Percentiles rank a stretch among this genome's conserved stretches.
Conservation (phyloP, 2,113 vertebrate genomes). For the Dromaius novaehollandiae region DNA sequence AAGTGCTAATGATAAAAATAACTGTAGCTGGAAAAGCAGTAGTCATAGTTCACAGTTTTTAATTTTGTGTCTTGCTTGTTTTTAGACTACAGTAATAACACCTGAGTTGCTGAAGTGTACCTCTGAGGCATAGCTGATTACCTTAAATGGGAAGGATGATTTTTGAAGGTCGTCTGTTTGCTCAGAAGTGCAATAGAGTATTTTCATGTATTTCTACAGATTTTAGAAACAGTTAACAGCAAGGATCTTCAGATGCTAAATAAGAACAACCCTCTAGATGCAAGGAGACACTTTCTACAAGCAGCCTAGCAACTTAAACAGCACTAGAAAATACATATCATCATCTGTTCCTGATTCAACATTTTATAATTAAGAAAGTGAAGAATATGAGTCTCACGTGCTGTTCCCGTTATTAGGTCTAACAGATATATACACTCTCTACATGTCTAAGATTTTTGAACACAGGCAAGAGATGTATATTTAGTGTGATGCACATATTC, state of each 20-base stretch:
- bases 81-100: not conserved
- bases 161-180: not conserved
- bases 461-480: not conserved
- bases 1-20: not conserved
- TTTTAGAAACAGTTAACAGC: not conserved
- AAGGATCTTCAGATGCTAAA: not conserved
- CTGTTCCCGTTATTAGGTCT: not conserved
- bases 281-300: not conserved
- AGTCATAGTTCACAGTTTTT: not conserved
- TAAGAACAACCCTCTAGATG: not conserved
- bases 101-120: not conserved
- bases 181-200: not conserved
- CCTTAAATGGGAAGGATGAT: not conserved
- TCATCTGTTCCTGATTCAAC: not conserved
- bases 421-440: not conserved
- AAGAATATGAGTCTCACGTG: not conserved
- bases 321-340: not conserved
- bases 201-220: not conserved
- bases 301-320: not conserved
- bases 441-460: not conserved
- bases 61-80: not conserved
- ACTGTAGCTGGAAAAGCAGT: not conserved
- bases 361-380: not conserved
- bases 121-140: not conserved
- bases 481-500: not conserved